Percentiles rank a stretch among this genome's conserved stretches.
Conservation (phyloP, 1,140 invertebrate genomes). For the Lerema accius region DNA sequence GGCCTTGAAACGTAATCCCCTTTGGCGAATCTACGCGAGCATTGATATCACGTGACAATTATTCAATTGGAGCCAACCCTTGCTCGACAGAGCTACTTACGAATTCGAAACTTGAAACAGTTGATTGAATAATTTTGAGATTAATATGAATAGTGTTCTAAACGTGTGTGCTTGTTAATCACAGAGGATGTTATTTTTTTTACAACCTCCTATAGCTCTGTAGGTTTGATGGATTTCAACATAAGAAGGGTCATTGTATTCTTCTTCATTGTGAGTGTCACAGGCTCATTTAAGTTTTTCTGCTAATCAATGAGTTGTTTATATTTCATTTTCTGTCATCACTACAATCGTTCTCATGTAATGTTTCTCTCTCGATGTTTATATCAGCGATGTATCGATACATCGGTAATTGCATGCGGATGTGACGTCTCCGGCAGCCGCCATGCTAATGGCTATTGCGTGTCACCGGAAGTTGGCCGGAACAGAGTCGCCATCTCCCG, state of each 20-base stretch:
- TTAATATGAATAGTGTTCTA: too few species aligned
- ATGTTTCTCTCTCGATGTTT: conserved; percentile 9
- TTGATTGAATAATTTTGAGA: not conserved
- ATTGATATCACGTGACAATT: conserved; percentile 30
- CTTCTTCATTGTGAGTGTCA: too few species aligned
- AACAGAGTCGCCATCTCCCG: conserved; percentile 62
- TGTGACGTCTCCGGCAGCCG: conserved; percentile 65
- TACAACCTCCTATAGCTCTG: too few species aligned
- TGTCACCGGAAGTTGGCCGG: conserved; percentile 62
- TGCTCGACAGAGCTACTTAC: conserved; percentile 1
- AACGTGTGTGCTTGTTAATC: too few species aligned
- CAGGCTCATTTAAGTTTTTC: too few species aligned
- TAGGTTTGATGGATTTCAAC: too few species aligned
- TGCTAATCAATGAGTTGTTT: too few species aligned
- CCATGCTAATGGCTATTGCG: conserved; percentile 78
- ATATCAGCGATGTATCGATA: conserved; percentile 15
- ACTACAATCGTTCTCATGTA: too few species aligned
- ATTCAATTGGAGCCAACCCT: conserved; percentile 23
- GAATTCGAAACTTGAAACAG: conserved; percentile 10
- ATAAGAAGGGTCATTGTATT: too few species aligned
- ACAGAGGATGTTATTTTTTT: too few species aligned
- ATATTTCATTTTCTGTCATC: too few species aligned
- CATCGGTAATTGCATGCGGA: conserved; percentile 50
- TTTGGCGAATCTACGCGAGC: conserved; percentile 14
- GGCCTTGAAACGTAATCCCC: conserved; percentile 27